phyloP scores from a whole-genome alignment of 1,140 invertebrate species.

The Drosophila burlai region DNA sequence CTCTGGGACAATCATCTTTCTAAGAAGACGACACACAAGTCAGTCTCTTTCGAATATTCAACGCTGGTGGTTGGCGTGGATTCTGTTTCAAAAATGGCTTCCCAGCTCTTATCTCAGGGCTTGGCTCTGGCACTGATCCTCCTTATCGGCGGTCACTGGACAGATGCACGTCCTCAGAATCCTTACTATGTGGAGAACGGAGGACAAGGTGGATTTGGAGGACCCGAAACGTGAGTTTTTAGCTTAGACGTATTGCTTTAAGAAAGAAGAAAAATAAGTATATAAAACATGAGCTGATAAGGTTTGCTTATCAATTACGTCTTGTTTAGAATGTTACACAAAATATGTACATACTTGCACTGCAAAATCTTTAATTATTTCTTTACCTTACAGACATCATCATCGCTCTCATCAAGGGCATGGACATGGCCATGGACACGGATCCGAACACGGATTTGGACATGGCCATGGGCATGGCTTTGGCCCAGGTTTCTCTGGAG shows the following conservation, averaged over 20 bases:
- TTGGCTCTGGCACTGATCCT: constrained; percentile 37
- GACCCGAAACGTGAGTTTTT: neutral
- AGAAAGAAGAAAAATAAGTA: neutral
- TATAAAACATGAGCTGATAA: neutral
- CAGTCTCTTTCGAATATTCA: constrained; percentile 51
- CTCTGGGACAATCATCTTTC: neutral
- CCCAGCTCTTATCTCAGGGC: constrained; percentile 50
- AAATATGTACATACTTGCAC: neutral
- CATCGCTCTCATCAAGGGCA: constrained; percentile 14
- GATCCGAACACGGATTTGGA: neutral
- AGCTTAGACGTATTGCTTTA: neutral
- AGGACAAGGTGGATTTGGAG: neutral
- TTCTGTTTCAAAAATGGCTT: constrained; percentile 32
- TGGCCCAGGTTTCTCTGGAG: neutral
- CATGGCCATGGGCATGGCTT: neutral
- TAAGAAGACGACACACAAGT: neutral
- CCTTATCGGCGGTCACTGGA: constrained; percentile 48
- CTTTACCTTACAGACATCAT: constrained; percentile 10
- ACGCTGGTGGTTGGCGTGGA: neutral
- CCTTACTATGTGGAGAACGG: constrained; percentile 30
- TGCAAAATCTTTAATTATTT: neutral
- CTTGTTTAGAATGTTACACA: neutral
- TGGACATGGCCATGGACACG: neutral
- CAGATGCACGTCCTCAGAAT: constrained; percentile 33
- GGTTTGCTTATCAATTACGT: neutral